Evolutionary conservation across 37 sponge, comb jelly and placozoan genomes (phyloP).

Genomic region (Agelas oroides): DNA sequence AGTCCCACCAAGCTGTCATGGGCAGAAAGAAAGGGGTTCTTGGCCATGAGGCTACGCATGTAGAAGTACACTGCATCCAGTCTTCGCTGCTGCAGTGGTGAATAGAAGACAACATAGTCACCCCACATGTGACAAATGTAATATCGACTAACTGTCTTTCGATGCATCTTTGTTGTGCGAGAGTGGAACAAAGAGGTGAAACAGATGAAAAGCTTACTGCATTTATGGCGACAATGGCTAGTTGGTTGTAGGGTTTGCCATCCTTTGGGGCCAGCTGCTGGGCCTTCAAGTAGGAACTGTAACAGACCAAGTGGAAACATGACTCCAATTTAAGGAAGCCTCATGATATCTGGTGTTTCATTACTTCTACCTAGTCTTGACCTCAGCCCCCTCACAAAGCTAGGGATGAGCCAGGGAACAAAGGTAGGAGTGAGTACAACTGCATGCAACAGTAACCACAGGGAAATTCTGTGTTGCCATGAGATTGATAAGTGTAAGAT

Average conservation of each 20-base stretch:
- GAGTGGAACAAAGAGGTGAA: too few relatives aligned
- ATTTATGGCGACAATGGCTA: constrained; percentile 82
- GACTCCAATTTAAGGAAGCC: background rate
- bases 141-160: too few relatives aligned
- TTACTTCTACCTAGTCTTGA: too few relatives aligned
- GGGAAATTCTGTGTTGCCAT: too few relatives aligned
- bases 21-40: constrained; percentile 74
- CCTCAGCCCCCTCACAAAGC: too few relatives aligned
- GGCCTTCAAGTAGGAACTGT: constrained; percentile 81
- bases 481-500: too few relatives aligned
- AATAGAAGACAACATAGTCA: background rate
- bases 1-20: constrained; percentile 80
- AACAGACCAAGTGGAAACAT: background rate
- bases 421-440: background rate
- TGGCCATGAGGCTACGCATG: constrained; percentile 76
- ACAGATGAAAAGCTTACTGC: constrained; percentile 55
- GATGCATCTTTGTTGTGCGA: too few relatives aligned
- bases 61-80: constrained; percentile 91
- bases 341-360: too few relatives aligned
- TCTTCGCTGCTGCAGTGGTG: constrained; percentile 67
- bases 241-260: constrained; percentile 88
- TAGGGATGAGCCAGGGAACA: background rate
- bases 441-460: too few relatives aligned
- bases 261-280: constrained; percentile 76
- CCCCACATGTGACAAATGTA: too few relatives aligned